Evolutionary conservation across 2,797 vertebrate genomes (phyloP).

Genomic region (Varecia variegata): DNA sequence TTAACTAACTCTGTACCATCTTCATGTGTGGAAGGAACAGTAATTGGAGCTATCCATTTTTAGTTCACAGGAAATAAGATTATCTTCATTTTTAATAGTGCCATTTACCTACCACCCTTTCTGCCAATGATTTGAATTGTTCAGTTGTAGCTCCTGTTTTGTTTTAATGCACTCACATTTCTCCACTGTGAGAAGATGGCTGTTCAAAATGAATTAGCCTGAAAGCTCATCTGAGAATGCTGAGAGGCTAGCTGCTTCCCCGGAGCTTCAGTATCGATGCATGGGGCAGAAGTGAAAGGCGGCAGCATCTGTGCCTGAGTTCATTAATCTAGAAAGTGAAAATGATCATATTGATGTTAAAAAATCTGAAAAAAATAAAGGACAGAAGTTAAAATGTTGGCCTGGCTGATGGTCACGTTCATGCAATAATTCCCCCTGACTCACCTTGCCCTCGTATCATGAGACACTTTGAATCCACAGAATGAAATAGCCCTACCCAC

Average conservation of each 20-base stretch:
- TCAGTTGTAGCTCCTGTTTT: background rate
- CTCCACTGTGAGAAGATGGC: background rate
- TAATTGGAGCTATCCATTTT: slow-evolving; percentile 61
- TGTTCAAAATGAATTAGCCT: background rate
- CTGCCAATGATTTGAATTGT: background rate
- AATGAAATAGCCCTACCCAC: background rate
- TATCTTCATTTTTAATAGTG: slow-evolving; percentile 40
- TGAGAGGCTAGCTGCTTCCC: background rate
- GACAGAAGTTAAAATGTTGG: background rate
- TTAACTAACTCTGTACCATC: slow-evolving; percentile 45
- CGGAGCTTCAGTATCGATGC: background rate
- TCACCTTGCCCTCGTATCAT: background rate
- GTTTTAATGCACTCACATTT: background rate
- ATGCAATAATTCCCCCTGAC: background rate
- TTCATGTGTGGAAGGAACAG: slow-evolving; percentile 21
- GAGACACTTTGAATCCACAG: background rate
- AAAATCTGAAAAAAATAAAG: background rate
- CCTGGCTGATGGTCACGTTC: background rate
- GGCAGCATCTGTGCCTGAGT: background rate
- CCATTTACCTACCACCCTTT: slow-evolving; percentile 32
- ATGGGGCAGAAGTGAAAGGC: background rate
- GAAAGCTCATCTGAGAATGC: background rate
- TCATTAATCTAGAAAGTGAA: background rate
- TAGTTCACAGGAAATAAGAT: slow-evolving; percentile 37
- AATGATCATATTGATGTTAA: background rate